A percentile compares a stretch with the other conserved stretches of the same genome.
These are phyloP conservation scores for Drosophila nigritarsus DNA, from an alignment of 2,888 invertebrate species.

Conservation along the genomic window DNA sequence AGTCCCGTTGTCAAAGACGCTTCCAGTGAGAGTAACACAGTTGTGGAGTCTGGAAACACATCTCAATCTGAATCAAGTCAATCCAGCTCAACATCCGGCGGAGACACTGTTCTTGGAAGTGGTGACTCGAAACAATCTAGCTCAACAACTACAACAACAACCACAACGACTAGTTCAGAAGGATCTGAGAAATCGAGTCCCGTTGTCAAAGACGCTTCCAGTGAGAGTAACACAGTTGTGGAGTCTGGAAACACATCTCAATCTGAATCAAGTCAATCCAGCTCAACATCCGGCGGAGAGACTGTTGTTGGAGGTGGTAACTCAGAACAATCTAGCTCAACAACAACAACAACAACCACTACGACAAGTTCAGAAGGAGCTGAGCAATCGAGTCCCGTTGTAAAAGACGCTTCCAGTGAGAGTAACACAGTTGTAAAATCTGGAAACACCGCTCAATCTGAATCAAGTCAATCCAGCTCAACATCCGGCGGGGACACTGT, in stretches of 20 bases:
- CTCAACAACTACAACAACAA: slow-evolving; percentile 14
- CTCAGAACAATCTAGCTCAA: no score
- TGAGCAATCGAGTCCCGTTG: no score
- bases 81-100: not conserved
- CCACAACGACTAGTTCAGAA: slow-evolving; percentile 1
- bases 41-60: no score
- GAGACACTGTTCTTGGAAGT: not conserved
- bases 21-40: not conserved
- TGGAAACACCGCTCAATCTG: slow-evolving; percentile 22
- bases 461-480: not conserved
- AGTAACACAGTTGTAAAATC: not conserved
- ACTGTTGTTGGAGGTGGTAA: no score
- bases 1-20: not conserved
- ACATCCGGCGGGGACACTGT: not conserved
- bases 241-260: slow-evolving; percentile 13
- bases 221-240: not conserved
- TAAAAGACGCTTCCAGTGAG: no score
- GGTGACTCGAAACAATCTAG: slow-evolving; percentile 5
- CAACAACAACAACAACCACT: accelerated
- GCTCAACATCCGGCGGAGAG: no score
- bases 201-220: not conserved
- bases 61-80: not conserved
- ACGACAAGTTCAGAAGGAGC: no score
- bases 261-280: not conserved
- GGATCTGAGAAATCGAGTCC: not conserved